Evolutionary conservation across 2,113 vertebrate species (phyloP).

Genomic region (Pomatostomus ruficeps): DNA sequence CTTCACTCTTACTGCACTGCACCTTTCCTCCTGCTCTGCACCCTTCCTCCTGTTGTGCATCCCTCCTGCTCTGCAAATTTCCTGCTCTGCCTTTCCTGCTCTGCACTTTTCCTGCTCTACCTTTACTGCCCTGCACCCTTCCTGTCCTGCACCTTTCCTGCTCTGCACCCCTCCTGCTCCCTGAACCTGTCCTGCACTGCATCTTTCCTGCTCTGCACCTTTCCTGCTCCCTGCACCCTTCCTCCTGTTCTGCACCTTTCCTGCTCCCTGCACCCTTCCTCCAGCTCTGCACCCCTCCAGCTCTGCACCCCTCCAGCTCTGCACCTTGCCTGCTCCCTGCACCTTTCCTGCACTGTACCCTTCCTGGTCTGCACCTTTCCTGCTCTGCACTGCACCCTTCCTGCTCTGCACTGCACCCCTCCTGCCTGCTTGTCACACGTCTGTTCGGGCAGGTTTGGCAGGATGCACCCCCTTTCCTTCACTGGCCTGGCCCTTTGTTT

Average conservation of each 20-base stretch:
- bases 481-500: not conserved
- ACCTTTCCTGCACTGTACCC: not conserved
- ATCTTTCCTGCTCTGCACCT: not conserved
- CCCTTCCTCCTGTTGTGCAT: not conserved
- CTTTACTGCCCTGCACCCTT: not conserved
- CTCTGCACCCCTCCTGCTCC: not conserved
- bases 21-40: not conserved
- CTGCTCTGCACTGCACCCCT: too few relatives aligned
- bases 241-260: too few relatives aligned
- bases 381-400: not conserved
- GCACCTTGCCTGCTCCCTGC: not conserved
- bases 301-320: not conserved
- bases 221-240: not conserved
- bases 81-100: not conserved
- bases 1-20: not conserved
- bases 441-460: not conserved
- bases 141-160: not conserved
- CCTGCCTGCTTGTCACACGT: not conserved
- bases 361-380: not conserved
- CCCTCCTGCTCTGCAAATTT: too few relatives aligned
- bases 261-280: not conserved
- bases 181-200: not conserved
- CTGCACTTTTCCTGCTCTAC: too few relatives aligned
- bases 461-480: not conserved
- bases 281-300: too few relatives aligned